These are phyloP conservation scores for Sebastes paucispinis DNA, from an alignment of 2,797 vertebrate genomes.

Conservation along the genomic window DNA sequence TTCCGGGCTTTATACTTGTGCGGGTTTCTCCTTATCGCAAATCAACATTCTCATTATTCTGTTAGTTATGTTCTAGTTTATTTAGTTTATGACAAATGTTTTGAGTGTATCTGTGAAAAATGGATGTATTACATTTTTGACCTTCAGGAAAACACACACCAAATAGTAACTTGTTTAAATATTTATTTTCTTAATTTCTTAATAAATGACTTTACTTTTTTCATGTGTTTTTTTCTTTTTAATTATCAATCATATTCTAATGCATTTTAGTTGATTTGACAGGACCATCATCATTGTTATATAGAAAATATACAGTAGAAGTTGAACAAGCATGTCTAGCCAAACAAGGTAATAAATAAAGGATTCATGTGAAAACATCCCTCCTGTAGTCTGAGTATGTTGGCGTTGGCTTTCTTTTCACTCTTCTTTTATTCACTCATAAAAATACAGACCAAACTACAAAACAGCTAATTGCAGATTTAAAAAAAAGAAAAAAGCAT, in stretches of 20 bases:
- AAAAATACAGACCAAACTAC: conserved; percentile 60
- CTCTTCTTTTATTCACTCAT: conserved; percentile 17
- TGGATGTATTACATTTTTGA: neutral
- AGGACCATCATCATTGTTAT: conserved; percentile 42
- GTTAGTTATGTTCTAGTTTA: neutral
- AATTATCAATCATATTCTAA: neutral
- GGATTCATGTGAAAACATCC: conserved; percentile 11
- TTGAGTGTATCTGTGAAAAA: neutral
- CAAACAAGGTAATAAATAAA: conserved; percentile 53
- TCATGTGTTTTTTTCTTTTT: neutral
- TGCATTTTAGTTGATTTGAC: neutral
- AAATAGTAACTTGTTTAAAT: neutral
- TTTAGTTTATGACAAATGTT: neutral
- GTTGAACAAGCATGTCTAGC: conserved; percentile 53
- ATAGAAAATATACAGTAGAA: conserved; percentile 70
- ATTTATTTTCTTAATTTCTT: conserved; percentile 14
- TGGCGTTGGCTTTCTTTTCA: conserved; percentile 4
- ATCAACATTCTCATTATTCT: no score
- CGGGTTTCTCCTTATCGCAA: no score
- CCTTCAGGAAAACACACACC: neutral
- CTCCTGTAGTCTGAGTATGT: neutral
- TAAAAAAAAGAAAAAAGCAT: neutral
- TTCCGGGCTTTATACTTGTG: no score
- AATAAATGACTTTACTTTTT: neutral
- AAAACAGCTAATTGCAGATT: conserved; percentile 35